Evolutionary conservation across 2,888 invertebrate genomes (phyloP), one percentile per base, ranked within the genome.

Genomic region (Pyrrhopygopsis socrates): DNA sequence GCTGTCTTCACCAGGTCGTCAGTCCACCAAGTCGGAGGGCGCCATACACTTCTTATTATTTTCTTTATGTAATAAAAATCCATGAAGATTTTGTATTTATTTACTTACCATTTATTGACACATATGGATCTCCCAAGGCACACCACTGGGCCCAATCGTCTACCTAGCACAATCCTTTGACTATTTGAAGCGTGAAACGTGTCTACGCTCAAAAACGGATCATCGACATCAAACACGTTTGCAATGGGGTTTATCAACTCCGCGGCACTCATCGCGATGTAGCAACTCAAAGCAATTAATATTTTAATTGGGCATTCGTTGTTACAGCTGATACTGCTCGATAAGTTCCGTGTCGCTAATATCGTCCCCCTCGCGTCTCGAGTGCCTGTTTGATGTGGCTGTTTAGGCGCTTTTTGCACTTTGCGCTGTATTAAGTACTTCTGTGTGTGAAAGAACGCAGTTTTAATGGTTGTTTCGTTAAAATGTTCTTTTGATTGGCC

Each of bases 291-390:
- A 96, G 97, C 97, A 98, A 97, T 98, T 98, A 98, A 97, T 97
- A 97, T 97, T 98, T 98, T 97, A 97, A 98, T 97, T 97, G 97
- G 97, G 97, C 97, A 97, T 97, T 97, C 97, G 97, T 97, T 97
- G 97, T 97, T 97, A 97, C 97, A 95, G 97, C 97, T 97, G 97
- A 97, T 97, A 97, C 97, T 96, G 97, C 97, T 95, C 97, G 96
- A 97, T 97, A 97, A 97, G 97, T 97, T 97, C 96, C 94, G 95
- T 94, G 96, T 92, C 95, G 96, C 96, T 97, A 97, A 97, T 97
- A 97, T 96, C 96, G 96, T 95, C 94, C 94, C 94, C 92, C 95
- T 91, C 93, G 94, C 94, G 94, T 91, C 93, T 94, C 93, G 95
- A 95, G 95, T 95, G 95, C 95, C 95, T 94, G 96, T 95, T 95